phyloP scores from a whole-genome alignment of 1,140 invertebrate genomes.

The Amphibalanus amphitrite region DNA sequence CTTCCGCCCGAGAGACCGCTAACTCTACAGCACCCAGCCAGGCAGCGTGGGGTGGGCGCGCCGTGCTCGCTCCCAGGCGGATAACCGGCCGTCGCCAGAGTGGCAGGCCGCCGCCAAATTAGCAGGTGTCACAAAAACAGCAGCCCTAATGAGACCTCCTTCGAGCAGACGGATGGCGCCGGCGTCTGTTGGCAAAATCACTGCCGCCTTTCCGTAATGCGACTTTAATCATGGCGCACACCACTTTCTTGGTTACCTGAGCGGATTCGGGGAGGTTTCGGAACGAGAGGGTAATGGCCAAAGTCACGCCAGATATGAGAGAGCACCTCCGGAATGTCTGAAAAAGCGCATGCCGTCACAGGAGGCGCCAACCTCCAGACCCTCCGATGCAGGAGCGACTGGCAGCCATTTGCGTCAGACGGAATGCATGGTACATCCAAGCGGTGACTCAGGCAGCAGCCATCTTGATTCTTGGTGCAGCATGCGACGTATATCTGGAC shows the following conservation, averaged over 20 bases:
- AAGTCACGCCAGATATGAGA: not conserved
- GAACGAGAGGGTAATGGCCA: not conserved
- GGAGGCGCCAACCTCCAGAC: not conserved
- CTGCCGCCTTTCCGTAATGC: not conserved
- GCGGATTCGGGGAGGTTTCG: not conserved
- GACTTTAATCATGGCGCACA: not conserved
- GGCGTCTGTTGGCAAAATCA: not conserved
- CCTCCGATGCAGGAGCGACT: not conserved
- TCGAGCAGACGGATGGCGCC: not conserved
- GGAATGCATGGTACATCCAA: not conserved
- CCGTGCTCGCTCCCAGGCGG: too few species aligned
- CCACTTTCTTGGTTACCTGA: not conserved
- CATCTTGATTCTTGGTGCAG: too few species aligned
- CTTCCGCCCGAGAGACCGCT: too few species aligned
- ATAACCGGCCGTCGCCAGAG: too few species aligned
- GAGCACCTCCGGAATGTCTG: not conserved
- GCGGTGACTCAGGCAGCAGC: not conserved
- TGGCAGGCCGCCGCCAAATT: not conserved
- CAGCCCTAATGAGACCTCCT: not conserved
- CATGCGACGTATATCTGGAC: too few species aligned
- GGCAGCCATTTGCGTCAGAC: not conserved
- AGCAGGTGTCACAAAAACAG: not conserved
- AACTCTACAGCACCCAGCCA: too few species aligned
- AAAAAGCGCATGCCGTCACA: not conserved
- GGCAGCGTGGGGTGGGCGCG: too few species aligned